Evolutionary conservation across 2,797 vertebrate genomes (phyloP).

Genomic region (Acanthurus tractus): DNA sequence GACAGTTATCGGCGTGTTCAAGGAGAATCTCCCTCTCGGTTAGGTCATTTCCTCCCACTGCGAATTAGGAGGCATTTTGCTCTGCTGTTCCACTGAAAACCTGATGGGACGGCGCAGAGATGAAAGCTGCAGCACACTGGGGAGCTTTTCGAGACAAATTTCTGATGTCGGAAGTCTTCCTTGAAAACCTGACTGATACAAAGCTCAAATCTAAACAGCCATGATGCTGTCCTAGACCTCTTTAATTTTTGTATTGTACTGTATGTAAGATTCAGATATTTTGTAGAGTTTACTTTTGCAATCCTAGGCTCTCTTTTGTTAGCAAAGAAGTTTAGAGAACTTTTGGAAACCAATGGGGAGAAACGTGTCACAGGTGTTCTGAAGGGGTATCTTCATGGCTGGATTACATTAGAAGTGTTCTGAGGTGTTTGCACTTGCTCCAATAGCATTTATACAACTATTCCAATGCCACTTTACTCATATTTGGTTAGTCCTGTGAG

Average conservation of each 20-base stretch:
- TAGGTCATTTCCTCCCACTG: conserved; percentile 45
- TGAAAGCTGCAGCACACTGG: conserved; percentile 73
- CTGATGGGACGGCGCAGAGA: conserved; percentile 34
- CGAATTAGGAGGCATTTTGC: conserved; percentile 41
- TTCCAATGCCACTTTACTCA: conserved; percentile 59
- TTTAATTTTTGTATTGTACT: conserved; percentile 87
- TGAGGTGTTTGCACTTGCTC: conserved; percentile 77
- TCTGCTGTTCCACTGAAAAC: conserved; percentile 44
- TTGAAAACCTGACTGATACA: conserved; percentile 89
- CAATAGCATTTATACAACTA: conserved; percentile 77
- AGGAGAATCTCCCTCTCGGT: conserved; percentile 53
- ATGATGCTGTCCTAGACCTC: conserved; percentile 85
- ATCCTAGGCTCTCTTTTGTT: conserved; percentile 76
- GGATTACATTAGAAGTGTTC: conserved; percentile 52
- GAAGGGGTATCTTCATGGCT: conserved; percentile 48
- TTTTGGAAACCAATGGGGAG: conserved; percentile 53
- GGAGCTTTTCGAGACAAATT: conserved; percentile 78
- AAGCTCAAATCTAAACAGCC: conserved; percentile 83
- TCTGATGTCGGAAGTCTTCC: conserved; percentile 94
- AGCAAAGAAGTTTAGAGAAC: conserved; percentile 57
- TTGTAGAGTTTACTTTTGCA: conserved; percentile 93
- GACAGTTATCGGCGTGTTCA: conserved; percentile 45
- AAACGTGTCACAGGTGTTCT: conserved; percentile 57
- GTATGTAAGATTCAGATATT: conserved; percentile 90
- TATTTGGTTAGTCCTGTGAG: conserved; percentile 54